phyloP scores from a whole-genome alignment of 2,113 vertebrate genomes.

The Oophaga pumilio region DNA sequence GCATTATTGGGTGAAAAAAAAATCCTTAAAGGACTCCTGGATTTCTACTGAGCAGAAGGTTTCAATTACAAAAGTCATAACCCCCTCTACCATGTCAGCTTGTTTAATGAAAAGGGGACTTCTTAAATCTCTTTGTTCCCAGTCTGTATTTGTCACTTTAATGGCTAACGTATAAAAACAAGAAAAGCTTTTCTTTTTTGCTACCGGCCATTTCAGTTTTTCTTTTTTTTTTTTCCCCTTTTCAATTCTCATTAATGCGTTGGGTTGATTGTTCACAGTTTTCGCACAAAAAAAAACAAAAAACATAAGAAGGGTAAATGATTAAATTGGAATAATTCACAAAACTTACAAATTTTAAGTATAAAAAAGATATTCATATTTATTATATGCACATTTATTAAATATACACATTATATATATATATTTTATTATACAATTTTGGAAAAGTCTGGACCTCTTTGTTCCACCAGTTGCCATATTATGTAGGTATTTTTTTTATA shows the following conservation, averaged over 20 bases:
- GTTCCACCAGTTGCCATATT: no score
- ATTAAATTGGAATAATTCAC: background rate
- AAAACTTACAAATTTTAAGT: background rate
- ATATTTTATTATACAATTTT: no score
- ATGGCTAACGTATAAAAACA: constrained; percentile 59
- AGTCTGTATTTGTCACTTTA: constrained; percentile 73
- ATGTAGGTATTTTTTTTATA: no score
- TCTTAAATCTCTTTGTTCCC: constrained; percentile 72
- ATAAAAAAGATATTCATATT: no score
- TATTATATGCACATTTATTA: no score
- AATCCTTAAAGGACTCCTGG: constrained; percentile 68
- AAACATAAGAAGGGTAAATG: background rate
- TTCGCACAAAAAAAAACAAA: background rate
- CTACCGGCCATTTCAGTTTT: background rate
- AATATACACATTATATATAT: no score
- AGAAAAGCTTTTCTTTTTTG: background rate
- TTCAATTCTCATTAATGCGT: background rate
- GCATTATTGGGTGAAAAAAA: constrained; percentile 40
- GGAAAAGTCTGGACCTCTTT: no score
- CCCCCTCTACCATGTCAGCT: constrained; percentile 68
- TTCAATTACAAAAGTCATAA: constrained; percentile 73
- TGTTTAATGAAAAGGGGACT: constrained; percentile 73
- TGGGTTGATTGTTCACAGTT: background rate
- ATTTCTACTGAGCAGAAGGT: constrained; percentile 70
- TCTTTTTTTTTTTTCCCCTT: background rate